Evolutionary conservation across 2,797 vertebrate species (phyloP).

Genomic region (Sebastes alutus): DNA sequence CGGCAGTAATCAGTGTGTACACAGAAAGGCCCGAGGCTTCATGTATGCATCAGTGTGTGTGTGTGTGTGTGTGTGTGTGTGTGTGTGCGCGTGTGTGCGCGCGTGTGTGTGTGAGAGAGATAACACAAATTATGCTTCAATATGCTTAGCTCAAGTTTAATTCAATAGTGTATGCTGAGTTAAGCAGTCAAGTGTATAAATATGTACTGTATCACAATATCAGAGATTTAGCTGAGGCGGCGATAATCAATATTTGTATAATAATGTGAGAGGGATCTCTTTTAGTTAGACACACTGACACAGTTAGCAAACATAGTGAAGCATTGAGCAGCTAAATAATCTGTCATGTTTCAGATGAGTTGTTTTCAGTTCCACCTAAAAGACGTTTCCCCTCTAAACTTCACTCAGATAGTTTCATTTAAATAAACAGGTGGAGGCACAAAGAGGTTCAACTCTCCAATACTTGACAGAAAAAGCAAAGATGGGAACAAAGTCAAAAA

Average conservation of each 20-base stretch:
- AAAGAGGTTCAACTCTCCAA: not conserved
- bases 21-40: constrained; percentile 17
- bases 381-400: not conserved
- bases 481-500: not conserved
- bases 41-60: not conserved
- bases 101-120: constrained; percentile 4
- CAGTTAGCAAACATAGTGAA: not conserved
- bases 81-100: not conserved
- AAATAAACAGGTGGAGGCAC: not conserved
- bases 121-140: constrained; percentile 5
- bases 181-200: constrained; percentile 1
- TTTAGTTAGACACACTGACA: not conserved
- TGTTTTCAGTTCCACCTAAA: not conserved
- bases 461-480: not conserved
- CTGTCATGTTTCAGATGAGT: not conserved
- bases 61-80: constrained; percentile 4
- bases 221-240: not conserved
- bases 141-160: not conserved
- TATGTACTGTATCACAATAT: not conserved
- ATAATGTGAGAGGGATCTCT: not conserved
- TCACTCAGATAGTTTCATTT: not conserved
- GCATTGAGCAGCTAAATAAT: not conserved
- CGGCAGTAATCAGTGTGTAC: constrained; percentile 44
- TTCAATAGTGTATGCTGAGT: constrained; percentile 14
- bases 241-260: not conserved